Percentiles rank a stretch among this genome's conserved stretches.
These are phyloP conservation scores for Chrysolina americana DNA, from an alignment of 2,888 invertebrate genomes.

Conservation along the genomic window DNA sequence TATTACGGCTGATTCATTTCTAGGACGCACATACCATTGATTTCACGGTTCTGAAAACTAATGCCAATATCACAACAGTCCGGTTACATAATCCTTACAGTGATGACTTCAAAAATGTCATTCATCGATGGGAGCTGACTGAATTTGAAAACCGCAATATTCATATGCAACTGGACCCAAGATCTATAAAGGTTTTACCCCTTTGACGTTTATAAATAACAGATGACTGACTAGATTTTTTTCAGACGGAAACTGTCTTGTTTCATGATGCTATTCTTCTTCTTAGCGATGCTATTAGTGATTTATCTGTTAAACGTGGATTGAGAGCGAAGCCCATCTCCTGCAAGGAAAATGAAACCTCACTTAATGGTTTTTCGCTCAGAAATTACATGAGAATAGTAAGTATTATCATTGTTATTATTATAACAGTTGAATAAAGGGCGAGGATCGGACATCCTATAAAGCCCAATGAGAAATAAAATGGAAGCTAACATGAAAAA, in stretches of 20 bases:
- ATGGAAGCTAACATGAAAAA: too few species aligned
- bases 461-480: too few species aligned
- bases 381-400: conserved; percentile 78
- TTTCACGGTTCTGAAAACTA: conserved; percentile 73
- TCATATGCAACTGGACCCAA: conserved; percentile 36
- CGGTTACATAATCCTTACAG: conserved; percentile 75
- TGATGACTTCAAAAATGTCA: conserved; percentile 66
- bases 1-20: conserved; percentile 40
- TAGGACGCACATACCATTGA: conserved; percentile 78
- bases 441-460: too few species aligned
- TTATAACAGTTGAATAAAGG: too few species aligned
- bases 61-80: conserved; percentile 81
- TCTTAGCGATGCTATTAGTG: conserved; percentile 72
- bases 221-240: conserved; percentile 16
- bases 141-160: conserved; percentile 47
- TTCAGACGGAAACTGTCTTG: conserved; percentile 78
- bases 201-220: background rate
- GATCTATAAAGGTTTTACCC: conserved; percentile 39
- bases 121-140: conserved; percentile 52
- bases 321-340: conserved; percentile 52
- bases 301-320: conserved; percentile 53
- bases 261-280: conserved; percentile 80
- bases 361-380: conserved; percentile 76
- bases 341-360: conserved; percentile 66
- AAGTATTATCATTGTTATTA: conserved; percentile 56